A percentile compares a stretch with the other conserved stretches of the same genome.
phyloP scores from a whole-genome alignment of 2,113 vertebrate genomes.

The Panthera uncia region DNA sequence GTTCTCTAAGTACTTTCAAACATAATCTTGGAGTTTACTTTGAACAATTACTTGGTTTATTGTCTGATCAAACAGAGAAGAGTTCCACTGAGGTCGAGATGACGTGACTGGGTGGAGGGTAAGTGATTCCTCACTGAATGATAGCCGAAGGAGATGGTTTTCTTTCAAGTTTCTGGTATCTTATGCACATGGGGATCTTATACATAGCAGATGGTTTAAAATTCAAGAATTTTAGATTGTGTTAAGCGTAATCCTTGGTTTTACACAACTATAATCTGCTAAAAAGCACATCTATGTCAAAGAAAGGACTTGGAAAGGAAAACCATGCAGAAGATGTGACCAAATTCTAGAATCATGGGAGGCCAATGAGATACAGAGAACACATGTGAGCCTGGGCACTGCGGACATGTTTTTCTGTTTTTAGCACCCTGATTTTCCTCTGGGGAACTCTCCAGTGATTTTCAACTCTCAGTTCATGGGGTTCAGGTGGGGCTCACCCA shows the following conservation, averaged over 20 bases:
- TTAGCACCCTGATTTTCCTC: not conserved
- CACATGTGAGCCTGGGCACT: not conserved
- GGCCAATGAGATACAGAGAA: not conserved
- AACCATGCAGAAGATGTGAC: not conserved
- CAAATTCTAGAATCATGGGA: not conserved
- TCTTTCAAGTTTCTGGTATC: not conserved
- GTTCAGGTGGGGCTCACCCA: not conserved
- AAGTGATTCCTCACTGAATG: not conserved
- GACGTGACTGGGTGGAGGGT: not conserved
- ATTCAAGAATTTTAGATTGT: slow-evolving; percentile 52
- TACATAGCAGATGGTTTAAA: slow-evolving; percentile 26
- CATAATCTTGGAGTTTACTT: not conserved
- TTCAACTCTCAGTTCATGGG: not conserved
- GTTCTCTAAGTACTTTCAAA: not conserved
- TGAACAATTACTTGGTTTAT: not conserved
- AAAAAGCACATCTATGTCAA: slow-evolving; percentile 25
- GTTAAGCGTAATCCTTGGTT: slow-evolving; percentile 5
- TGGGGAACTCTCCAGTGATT: not conserved
- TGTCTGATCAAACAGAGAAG: not conserved
- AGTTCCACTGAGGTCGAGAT: no score
- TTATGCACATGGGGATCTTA: not conserved
- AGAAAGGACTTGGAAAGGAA: not conserved
- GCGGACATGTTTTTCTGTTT: not conserved
- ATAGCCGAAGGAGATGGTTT: not conserved
- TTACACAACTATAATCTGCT: not conserved